Base-by-base conservation (phyloP, 2,888 invertebrate species). In the Lycophotia porphyrea region DNA sequence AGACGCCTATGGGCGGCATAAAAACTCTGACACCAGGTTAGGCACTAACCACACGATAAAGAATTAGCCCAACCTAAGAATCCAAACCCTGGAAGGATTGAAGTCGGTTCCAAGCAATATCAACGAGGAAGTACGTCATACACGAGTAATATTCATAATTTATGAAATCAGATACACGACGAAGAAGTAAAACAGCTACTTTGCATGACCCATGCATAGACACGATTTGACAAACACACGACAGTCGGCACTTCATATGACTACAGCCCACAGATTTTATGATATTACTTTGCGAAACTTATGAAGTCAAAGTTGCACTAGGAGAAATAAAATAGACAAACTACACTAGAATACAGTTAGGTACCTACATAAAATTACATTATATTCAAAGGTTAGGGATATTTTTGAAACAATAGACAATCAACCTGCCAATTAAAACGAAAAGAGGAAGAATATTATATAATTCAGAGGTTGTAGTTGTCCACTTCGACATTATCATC, bases 211-310 rank as follows among this genome's bases (percentile, higher is more conserved):
- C 34, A 58, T 44, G 34, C 58, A n/a, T 21, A 21, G 42, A 69
- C 70, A 44, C 52, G 55, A 58, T 58, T 68, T 73, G 44, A 58
- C 34, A 58, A 5, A 58, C 27, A 55, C 34, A 34, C 13, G 44
- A 72, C 36, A 55, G 42, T n/a, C 21, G 42, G 55, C 21, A 42
- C 55, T 72, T 36, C 0, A 34, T 15, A n/a, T 24, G 31, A 34
- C 0, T 11, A 27, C 21, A 42, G 31, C 8, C 21, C n/a, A 44
- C 34, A 11, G 21, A 1, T 36, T 61, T 64, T 31, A 64, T 27
- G 36, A 36, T 71, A 61, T 44, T 9, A 47, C 27, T 58, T 58
- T 13, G 31, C 31, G 4, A n/a, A 11, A 34, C 34, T 15, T 34
- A 61, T 36, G 9, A 27, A 44, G 15, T 55, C 58, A 24, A 24